phyloP scores from a whole-genome alignment of 2,797 vertebrate genomes.

The Clarias platycephalus region DNA sequence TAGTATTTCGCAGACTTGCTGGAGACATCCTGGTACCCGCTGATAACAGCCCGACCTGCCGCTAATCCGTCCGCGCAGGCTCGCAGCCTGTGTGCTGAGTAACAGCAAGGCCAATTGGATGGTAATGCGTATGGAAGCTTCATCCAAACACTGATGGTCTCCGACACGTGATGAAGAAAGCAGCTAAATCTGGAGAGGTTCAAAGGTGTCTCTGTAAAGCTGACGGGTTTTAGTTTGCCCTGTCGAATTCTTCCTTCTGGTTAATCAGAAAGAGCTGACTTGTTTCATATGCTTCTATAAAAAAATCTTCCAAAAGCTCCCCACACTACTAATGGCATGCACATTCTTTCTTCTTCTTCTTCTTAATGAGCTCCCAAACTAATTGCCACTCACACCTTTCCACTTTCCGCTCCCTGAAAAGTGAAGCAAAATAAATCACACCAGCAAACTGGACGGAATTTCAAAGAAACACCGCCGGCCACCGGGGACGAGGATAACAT shows the following conservation, averaged over 20 bases:
- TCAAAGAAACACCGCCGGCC: constrained; percentile 49
- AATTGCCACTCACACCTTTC: constrained; percentile 16
- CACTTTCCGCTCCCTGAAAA: neutral
- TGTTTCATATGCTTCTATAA: neutral
- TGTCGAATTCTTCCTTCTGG: neutral
- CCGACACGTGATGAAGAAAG: neutral
- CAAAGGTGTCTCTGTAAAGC: neutral
- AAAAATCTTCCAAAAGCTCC: neutral
- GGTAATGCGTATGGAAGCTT: constrained; percentile 10
- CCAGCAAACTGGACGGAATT: constrained; percentile 41
- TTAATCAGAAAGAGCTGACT: neutral
- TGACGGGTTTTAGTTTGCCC: too few relatives aligned
- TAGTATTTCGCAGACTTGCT: constrained; percentile 42
- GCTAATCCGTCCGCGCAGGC: constrained; percentile 22
- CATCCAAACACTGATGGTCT: constrained; percentile 10
- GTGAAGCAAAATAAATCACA: constrained; percentile 22
- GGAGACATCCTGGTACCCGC: constrained; percentile 43
- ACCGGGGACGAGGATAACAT: constrained; percentile 32
- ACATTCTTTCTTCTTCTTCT: neutral
- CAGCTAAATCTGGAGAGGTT: neutral
- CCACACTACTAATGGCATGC: neutral
- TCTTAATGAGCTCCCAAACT: constrained; percentile 16
- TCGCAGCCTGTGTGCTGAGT: constrained; percentile 3
- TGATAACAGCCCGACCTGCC: constrained; percentile 35
- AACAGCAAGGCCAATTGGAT: constrained; percentile 19